Evolutionary conservation across 2,797 vertebrate genomes (phyloP).

Genomic region (Martes flavigula): DNA sequence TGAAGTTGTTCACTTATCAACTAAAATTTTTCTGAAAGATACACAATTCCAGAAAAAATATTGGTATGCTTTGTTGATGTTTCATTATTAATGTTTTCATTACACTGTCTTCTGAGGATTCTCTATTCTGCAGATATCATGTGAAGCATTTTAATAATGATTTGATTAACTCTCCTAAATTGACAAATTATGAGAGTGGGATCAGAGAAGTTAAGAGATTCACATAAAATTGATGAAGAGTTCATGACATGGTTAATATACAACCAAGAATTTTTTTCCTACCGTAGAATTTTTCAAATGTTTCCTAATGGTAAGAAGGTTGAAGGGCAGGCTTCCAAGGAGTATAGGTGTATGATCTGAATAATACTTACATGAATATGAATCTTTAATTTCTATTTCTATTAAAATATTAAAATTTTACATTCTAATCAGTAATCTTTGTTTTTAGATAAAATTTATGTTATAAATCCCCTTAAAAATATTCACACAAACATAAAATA

Average conservation of each 20-base stretch:
- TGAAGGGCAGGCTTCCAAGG: not conserved
- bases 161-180: not conserved
- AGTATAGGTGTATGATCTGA: not conserved
- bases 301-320: not conserved
- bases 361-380: not conserved
- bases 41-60: not conserved
- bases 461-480: not conserved
- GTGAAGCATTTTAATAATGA: not conserved
- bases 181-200: not conserved
- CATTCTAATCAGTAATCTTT: not conserved
- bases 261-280: not conserved
- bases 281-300: not conserved
- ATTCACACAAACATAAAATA: not conserved
- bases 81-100: not conserved
- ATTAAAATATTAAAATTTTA: not conserved
- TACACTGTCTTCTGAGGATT: not conserved
- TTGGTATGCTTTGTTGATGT: not conserved
- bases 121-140: not conserved
- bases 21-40: not conserved
- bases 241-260: not conserved
- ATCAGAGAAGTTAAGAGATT: not conserved
- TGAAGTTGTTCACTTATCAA: not conserved
- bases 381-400: not conserved
- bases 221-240: not conserved
- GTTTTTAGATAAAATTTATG: not conserved